Percentiles rank a stretch among this genome's conserved stretches.
Conservation (phyloP, 2,888 invertebrate genomes). For the Tachina fera region DNA sequence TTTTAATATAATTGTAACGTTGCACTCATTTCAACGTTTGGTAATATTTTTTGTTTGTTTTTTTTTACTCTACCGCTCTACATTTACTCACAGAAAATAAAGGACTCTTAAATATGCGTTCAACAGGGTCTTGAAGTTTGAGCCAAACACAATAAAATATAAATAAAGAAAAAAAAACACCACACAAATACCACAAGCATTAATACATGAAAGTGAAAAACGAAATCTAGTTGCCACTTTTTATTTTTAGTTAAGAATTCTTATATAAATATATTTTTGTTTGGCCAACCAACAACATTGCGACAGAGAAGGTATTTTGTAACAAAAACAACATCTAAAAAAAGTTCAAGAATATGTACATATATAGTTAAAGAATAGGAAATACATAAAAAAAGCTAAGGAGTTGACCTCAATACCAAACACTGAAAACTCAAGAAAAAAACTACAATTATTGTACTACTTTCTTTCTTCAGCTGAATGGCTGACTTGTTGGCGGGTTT, state of each 20-base stretch:
- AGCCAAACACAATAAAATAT: conserved; percentile 28
- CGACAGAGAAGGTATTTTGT: conserved; percentile 58
- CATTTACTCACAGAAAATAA: conserved; percentile 9
- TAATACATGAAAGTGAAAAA: conserved; percentile 65
- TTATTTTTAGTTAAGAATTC: conserved; percentile 30
- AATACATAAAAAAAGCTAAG: conserved; percentile 51
- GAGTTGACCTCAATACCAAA: conserved; percentile 69
- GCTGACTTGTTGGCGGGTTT: conserved; percentile 31
- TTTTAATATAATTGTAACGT: conserved; percentile 64
- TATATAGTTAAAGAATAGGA: conserved; percentile 50
- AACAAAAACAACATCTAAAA: conserved; percentile 11
- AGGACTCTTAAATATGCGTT: conserved; percentile 30
- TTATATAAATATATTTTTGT: conserved; percentile 47
- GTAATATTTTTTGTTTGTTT: conserved; percentile 13
- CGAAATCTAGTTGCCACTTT: conserved; percentile 62
- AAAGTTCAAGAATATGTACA: conserved; percentile 47
- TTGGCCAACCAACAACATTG: conserved; percentile 71
- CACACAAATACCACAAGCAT: conserved; percentile 36
- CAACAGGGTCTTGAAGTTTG: conserved; percentile 58
- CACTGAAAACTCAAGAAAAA: conserved; percentile 25
- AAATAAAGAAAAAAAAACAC: conserved; percentile 1
- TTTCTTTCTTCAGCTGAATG: conserved; percentile 55
- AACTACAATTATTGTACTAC: conserved; percentile 35
- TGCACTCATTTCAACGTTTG: conserved; percentile 63
- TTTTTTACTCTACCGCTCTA: conserved; percentile 8